Evolutionary conservation across 2,113 vertebrate species (phyloP), one percentile per base, ranked within the genome.

Genomic region (Benitochromis conjunctus): DNA sequence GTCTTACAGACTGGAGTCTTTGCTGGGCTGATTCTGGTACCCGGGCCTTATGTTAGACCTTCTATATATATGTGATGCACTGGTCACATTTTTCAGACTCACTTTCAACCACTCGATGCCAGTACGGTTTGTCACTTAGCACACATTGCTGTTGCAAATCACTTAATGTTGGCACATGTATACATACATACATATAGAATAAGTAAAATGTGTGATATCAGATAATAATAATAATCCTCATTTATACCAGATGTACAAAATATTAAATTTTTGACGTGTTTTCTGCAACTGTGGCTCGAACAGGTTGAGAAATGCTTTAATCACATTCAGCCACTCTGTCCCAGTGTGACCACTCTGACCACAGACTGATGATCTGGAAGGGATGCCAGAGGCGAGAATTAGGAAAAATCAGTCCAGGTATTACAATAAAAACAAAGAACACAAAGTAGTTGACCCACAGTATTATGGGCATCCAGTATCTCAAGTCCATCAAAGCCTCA

Each of bases 71-170:
- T 74, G 14, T 48, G 66, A 48, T 10, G 66, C 41, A 3, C 21
- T 29, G 21, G 41, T 74, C 21, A 48, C 66, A 48, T 74, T 48
- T 46, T 0, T 74, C 66, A 74, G 66, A 11, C 0, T 31, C 2
- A 2, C 26, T 69, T 54, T 58, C 13, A 57, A 18, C 81, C 74
- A 80, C 16, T 24, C 83, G 84, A 48, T 83, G 84, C 34, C 66
- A 86, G 56, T 53, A 43, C 64, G 51, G 64, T 77, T 69, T 7
- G 43, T 56, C 55, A 43, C 11, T 80, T 13, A 14, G 48, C 13
- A 4, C 12, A 19, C 62, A 84, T 9, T 0, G 0, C n/a, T 48
- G 19, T 5, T 58, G 19, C 4, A 10, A 48, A 36, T 29, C 3
- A 71, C 29, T 58, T 16, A 38, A 79, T 26, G 9, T 21, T 16